Base-by-base conservation (phyloP, 2,888 invertebrate species). In the Drosophila mimica region DNA sequence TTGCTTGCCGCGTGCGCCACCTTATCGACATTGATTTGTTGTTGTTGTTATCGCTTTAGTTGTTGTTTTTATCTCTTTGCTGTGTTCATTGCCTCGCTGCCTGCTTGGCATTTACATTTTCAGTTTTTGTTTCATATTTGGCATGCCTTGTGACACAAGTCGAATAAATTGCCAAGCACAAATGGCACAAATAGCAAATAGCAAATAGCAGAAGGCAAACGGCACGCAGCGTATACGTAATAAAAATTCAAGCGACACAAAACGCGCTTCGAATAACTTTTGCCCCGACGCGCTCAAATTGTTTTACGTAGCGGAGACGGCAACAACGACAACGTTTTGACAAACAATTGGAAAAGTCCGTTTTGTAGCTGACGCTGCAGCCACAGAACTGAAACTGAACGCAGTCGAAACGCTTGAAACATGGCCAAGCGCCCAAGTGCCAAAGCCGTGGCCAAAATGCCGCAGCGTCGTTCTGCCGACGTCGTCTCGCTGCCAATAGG, bases 141-240 rank as follows among this genome's bases (percentile, higher is more conserved):
- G 70, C 73, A 33, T 75, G 81, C 82, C 88, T 71, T 82, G 79
- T 79, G 82, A 74, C 82, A 79, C 76, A 87, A 79, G 62, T 75
- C 74, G 54, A 65, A 70, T 74, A 77, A 84, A 75, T 83, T 79
- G 72, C 74, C 76, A 83, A 71, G 70, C 70, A 20, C 20, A 76
- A 83, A 80, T 68, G 65, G 62, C 60, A 38, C 38, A 38, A 38
- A 38, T 38, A 20, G 7, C 25, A 56, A 71, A 67, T 57, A 52
- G 56, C 48, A 61, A 71, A 68, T 49, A 48, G 51, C 59, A 61
- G 40, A 56, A 51, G 54, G 73, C 70, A 65, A 73, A 63, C 82
- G 68, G 65, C 82, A 67, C 70, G 74, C 81, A 79, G 78, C 85
- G 84, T 84, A 85, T 85, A 85, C 89, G 89, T 89, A 85, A 89